Evolutionary conservation across 2,113 vertebrate species (phyloP).

Genomic region (Colaptes auratus): DNA sequence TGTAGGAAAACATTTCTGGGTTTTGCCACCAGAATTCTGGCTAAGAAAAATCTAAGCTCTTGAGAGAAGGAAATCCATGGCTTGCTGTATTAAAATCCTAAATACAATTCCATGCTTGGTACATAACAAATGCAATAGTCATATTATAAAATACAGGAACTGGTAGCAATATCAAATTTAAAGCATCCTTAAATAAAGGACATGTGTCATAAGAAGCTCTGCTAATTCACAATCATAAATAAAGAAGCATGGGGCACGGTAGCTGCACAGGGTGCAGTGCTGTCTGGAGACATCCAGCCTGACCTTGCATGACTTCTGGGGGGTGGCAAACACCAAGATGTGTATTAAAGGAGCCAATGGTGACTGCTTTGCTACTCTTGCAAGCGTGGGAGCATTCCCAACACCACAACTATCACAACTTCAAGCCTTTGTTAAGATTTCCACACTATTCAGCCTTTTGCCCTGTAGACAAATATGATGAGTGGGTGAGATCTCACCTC

Average conservation of each 20-base stretch:
- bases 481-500: neutral
- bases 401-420: neutral
- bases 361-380: accelerated
- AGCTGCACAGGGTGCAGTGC: neutral
- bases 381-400: neutral
- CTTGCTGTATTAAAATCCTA: neutral
- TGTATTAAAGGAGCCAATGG: neutral
- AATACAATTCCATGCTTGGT: neutral
- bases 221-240: neutral
- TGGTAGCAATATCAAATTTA: slow-evolving; percentile 1
- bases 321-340: accelerated
- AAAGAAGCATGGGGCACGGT: neutral
- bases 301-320: neutral
- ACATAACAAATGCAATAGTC: neutral
- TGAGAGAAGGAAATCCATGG: neutral
- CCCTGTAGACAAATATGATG: neutral
- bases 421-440: neutral
- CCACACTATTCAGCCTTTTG: neutral
- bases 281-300: neutral
- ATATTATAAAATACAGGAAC: neutral
- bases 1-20: slow-evolving; percentile 8
- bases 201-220: neutral
- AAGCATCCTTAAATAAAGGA: slow-evolving; percentile 22
- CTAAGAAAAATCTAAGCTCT: neutral
- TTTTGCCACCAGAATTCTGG: neutral